phyloP scores from a whole-genome alignment of 2,797 vertebrate species.

The Sebastiscus tertius region DNA sequence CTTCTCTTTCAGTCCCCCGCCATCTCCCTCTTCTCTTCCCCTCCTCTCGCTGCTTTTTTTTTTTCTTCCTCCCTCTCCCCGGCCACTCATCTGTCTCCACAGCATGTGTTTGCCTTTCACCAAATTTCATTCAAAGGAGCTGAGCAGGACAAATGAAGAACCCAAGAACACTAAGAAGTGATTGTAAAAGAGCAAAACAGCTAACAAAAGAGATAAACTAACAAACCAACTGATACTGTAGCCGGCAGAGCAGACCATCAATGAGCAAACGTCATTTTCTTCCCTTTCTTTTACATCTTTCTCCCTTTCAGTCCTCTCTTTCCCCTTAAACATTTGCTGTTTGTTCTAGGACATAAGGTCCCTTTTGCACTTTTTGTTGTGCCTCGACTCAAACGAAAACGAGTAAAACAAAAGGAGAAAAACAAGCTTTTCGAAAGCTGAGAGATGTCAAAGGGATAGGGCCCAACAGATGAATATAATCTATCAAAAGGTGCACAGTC shows the following conservation, averaged over 20 bases:
- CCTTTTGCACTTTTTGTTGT: background rate
- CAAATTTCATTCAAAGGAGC: slow-evolving; percentile 73
- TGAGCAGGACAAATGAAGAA: slow-evolving; percentile 51
- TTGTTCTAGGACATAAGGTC: background rate
- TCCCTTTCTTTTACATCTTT: background rate
- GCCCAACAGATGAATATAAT: slow-evolving; percentile 23
- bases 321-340: background rate
- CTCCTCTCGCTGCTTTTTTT: slow-evolving; percentile 39
- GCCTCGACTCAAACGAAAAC: background rate
- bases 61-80: slow-evolving; percentile 51
- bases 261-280: background rate
- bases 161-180: slow-evolving; percentile 41
- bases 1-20: slow-evolving; percentile 77
- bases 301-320: background rate
- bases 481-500: slow-evolving; percentile 21
- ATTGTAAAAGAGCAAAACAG: slow-evolving; percentile 46
- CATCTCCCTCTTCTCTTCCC: slow-evolving; percentile 59
- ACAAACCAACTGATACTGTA: slow-evolving; percentile 33
- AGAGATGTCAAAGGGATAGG: slow-evolving; percentile 2
- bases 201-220: slow-evolving; percentile 54
- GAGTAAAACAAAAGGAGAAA: background rate
- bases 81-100: slow-evolving; percentile 76
- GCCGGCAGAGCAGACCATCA: background rate
- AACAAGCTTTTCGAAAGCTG: background rate
- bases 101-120: slow-evolving; percentile 79